These are phyloP conservation scores for Oxycera nigricornis DNA, from an alignment of 2,888 invertebrate genomes.

Conservation along the genomic window DNA sequence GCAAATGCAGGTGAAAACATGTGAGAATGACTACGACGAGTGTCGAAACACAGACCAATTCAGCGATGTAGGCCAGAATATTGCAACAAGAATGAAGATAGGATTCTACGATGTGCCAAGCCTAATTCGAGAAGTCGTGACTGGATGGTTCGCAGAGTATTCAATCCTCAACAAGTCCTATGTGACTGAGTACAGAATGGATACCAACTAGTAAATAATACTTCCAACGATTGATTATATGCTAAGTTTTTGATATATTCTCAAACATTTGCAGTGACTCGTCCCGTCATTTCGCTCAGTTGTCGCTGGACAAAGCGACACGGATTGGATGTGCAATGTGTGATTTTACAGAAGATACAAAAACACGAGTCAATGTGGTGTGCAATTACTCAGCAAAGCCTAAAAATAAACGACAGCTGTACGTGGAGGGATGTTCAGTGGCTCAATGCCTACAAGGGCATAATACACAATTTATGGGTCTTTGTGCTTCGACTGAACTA, in stretches of 20 bases:
- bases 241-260: background rate
- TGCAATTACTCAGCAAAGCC: slow-evolving; percentile 10
- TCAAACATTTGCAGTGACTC: background rate
- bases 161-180: background rate
- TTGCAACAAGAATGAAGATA: background rate
- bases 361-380: background rate
- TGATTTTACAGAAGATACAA: background rate
- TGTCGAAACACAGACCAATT: slow-evolving; percentile 23
- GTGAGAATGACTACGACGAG: background rate
- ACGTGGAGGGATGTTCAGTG: background rate
- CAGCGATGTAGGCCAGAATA: slow-evolving; percentile 5
- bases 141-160: background rate
- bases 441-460: slow-evolving; percentile 14
- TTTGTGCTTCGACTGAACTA: slow-evolving; percentile 9
- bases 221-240: background rate
- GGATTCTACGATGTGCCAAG: background rate
- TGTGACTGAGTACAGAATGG: background rate
- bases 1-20: slow-evolving; percentile 3
- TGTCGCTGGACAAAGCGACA: background rate
- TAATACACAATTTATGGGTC: background rate
- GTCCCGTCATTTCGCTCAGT: slow-evolving; percentile 1
- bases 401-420: background rate
- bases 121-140: background rate
- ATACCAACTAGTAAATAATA: slow-evolving; percentile 3
- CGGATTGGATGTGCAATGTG: slow-evolving; percentile 8